Conservation (phyloP, 2,797 vertebrate genomes). For the Florisuga fusca region DNA sequence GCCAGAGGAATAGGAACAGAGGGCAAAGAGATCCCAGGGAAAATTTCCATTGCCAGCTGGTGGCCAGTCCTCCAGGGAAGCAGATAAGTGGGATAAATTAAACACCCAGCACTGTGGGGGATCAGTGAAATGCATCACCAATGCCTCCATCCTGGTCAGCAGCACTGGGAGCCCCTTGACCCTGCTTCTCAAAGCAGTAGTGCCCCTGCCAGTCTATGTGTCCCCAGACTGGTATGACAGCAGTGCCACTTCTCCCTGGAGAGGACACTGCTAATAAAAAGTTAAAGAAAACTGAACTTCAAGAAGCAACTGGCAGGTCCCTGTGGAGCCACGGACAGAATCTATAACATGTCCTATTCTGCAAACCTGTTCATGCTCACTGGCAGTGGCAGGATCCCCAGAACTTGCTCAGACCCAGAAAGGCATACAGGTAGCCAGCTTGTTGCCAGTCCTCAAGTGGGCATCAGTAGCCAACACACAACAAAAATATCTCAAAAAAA, state of each 20-base stretch:
- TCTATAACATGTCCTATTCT: background rate
- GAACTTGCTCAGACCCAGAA: background rate
- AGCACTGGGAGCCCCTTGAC: background rate
- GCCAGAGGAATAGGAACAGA: background rate
- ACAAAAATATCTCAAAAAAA: background rate
- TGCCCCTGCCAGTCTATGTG: background rate
- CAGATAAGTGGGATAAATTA: background rate
- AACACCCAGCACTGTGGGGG: background rate
- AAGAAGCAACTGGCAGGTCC: background rate
- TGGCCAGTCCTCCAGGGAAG: background rate
- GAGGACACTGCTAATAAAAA: background rate
- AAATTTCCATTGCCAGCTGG: background rate
- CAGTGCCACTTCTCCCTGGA: background rate
- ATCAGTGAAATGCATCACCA: background rate
- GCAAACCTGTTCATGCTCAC: background rate
- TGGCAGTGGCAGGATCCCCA: background rate
- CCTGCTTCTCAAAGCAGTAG: background rate
- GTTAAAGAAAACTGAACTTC: background rate
- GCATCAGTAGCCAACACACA: background rate
- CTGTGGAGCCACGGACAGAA: background rate
- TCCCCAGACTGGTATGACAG: background rate
- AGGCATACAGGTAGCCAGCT: background rate
- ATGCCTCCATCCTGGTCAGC: background rate
- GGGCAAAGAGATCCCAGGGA: background rate
- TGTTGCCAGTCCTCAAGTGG: background rate